phyloP scores from a whole-genome alignment of 2,113 vertebrate species.

The Lepisosteus oculatus region DNA sequence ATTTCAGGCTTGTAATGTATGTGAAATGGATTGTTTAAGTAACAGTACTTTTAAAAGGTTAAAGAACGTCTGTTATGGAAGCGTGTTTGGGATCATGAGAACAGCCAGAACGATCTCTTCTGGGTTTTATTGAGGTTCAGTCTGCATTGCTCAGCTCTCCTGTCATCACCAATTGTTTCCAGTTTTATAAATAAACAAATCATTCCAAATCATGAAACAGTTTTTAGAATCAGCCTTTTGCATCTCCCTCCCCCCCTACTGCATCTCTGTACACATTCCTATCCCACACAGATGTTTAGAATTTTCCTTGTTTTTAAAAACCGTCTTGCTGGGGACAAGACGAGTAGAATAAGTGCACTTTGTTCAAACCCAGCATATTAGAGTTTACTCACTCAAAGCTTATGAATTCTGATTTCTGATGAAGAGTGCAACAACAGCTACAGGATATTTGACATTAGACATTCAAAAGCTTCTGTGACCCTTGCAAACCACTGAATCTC shows the following conservation, averaged over 20 bases:
- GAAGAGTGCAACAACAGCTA: neutral
- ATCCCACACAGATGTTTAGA: slow-evolving; percentile 70
- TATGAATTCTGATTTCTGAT: neutral
- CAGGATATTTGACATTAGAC: too few relatives aligned
- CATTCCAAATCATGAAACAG: slow-evolving; percentile 56
- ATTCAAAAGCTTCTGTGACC: too few relatives aligned
- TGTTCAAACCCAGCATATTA: slow-evolving; percentile 43
- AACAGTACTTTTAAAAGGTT: neutral
- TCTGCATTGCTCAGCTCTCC: slow-evolving; percentile 68
- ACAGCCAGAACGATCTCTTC: slow-evolving; percentile 44
- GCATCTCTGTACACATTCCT: slow-evolving; percentile 55
- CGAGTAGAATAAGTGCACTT: slow-evolving; percentile 16
- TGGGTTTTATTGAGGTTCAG: slow-evolving; percentile 60
- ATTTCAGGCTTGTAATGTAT: neutral
- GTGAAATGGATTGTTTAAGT: neutral
- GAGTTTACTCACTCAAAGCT: neutral
- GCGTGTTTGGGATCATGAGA: slow-evolving; percentile 31
- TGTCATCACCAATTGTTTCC: slow-evolving; percentile 72
- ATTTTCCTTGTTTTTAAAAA: slow-evolving; percentile 51
- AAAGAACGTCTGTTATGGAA: slow-evolving; percentile 10
- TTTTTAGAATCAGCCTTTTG: slow-evolving; percentile 42
- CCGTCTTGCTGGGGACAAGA: slow-evolving; percentile 23
- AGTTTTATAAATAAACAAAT: slow-evolving; percentile 73
- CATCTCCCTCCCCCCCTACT: slow-evolving; percentile 53
- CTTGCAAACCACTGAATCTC: too few relatives aligned